phyloP scores from a whole-genome alignment of 2,888 invertebrate genomes.

The Diarsia dahlii region DNA sequence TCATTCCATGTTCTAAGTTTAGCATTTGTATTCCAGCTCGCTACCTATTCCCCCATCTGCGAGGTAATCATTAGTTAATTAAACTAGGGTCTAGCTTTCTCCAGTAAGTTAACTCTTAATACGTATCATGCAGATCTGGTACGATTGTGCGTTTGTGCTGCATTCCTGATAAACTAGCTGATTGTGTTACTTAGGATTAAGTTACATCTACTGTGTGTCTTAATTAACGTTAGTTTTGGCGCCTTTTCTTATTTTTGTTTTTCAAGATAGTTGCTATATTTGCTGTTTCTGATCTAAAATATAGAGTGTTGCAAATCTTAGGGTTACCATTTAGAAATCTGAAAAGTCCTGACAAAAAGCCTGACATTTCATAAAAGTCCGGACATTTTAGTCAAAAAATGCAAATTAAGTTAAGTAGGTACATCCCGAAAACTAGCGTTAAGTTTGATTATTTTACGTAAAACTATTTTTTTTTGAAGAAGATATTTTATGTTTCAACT shows the following conservation, averaged over 20 bases:
- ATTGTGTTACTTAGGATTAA: constrained; percentile 20
- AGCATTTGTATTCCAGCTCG: neutral
- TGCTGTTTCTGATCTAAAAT: no score
- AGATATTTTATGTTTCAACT: no score
- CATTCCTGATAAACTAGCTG: constrained; percentile 29
- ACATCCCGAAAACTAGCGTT: no score
- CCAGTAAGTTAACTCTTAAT: constrained; percentile 54
- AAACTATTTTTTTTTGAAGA: no score
- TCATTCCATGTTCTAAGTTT: neutral
- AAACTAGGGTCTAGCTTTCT: constrained; percentile 68
- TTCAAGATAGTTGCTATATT: neutral
- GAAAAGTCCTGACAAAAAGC: no score
- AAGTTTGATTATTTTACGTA: no score
- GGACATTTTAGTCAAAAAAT: no score
- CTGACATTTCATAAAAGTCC: no score
- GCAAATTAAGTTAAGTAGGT: no score
- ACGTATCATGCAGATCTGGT: constrained; percentile 57
- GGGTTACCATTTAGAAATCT: no score
- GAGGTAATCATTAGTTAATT: constrained; percentile 49
- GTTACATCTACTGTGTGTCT: constrained; percentile 2
- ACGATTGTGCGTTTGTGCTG: constrained; percentile 47
- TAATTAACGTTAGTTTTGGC: neutral
- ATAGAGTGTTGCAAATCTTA: no score
- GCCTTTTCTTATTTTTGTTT: neutral
- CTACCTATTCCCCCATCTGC: constrained; percentile 46